Conservation (phyloP, 2,888 invertebrate species). For the Yponomeuta cagnagella region DNA sequence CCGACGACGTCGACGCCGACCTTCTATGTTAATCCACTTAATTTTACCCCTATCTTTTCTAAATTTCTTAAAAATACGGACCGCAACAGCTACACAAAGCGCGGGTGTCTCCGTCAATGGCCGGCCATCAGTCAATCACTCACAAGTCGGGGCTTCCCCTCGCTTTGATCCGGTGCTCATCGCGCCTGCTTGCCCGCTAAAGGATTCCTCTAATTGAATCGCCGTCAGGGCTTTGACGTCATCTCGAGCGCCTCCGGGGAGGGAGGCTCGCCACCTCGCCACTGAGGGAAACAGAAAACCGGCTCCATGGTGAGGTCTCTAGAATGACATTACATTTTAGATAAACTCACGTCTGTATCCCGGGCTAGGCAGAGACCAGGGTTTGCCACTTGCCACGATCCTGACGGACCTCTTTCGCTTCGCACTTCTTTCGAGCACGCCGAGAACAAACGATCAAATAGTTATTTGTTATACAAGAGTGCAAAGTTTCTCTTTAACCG, state of each 20-base stretch:
- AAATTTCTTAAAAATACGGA: background rate
- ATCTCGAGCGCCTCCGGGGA: background rate
- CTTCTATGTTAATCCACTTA: too few species aligned
- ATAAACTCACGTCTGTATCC: too few species aligned
- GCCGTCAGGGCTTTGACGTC: slow-evolving; percentile 27
- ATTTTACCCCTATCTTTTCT: background rate
- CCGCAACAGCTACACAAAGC: background rate
- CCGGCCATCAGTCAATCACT: background rate
- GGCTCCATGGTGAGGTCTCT: background rate
- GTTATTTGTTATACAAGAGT: too few species aligned
- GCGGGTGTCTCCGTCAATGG: background rate
- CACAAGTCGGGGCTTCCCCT: background rate
- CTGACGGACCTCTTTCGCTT: too few species aligned
- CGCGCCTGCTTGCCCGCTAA: slow-evolving; percentile 55
- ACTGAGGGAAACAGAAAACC: background rate
- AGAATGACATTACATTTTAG: too few species aligned
- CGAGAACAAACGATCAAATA: too few species aligned
- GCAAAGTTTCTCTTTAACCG: too few species aligned
- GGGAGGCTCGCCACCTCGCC: background rate
- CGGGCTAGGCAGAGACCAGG: too few species aligned
- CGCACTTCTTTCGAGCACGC: too few species aligned
- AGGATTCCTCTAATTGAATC: slow-evolving; percentile 47
- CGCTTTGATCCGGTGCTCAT: slow-evolving; percentile 38
- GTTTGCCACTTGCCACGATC: too few species aligned
- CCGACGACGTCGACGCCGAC: too few species aligned